A percentile compares a stretch with the other conserved stretches of the same genome.
These are phyloP conservation scores for Pantala flavescens DNA, from an alignment of 1,140 invertebrate species.

Conservation along the genomic window DNA sequence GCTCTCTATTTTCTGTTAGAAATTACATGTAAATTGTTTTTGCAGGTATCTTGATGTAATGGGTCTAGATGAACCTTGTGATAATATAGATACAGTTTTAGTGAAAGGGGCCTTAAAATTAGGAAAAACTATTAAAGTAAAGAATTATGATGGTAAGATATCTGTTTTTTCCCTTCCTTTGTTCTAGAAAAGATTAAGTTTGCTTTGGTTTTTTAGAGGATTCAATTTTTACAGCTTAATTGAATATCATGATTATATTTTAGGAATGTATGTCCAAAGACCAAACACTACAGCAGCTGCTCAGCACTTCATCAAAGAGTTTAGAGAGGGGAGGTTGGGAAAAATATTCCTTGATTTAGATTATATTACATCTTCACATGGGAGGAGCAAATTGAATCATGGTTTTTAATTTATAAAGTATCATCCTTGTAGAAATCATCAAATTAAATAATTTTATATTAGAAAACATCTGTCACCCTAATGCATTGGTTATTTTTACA, in stretches of 20 bases:
- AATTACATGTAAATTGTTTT: no score
- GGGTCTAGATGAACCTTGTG: constrained; percentile 47
- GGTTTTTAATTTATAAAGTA: no score
- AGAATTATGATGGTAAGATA: constrained; percentile 39
- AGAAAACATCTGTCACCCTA: no score
- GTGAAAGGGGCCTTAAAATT: constrained; percentile 46
- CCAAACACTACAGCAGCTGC: neutral
- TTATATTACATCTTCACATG: no score
- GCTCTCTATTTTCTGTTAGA: no score
- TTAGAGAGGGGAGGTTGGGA: neutral
- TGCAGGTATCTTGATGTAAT: constrained; percentile 57
- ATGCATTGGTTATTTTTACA: no score
- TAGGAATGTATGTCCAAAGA: neutral
- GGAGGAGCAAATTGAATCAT: no score
- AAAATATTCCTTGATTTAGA: neutral
- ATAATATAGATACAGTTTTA: constrained; percentile 50
- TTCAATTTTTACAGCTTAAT: neutral
- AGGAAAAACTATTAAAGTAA: constrained; percentile 41
- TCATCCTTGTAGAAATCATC: no score
- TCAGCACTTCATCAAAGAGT: neutral
- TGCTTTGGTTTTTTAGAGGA: neutral
- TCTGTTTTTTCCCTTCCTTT: neutral
- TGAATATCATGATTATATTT: neutral
- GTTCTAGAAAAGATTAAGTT: no score
- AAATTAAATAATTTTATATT: no score